Base-by-base conservation (phyloP, 2,797 vertebrate species). In the Leuciscus waleckii region DNA sequence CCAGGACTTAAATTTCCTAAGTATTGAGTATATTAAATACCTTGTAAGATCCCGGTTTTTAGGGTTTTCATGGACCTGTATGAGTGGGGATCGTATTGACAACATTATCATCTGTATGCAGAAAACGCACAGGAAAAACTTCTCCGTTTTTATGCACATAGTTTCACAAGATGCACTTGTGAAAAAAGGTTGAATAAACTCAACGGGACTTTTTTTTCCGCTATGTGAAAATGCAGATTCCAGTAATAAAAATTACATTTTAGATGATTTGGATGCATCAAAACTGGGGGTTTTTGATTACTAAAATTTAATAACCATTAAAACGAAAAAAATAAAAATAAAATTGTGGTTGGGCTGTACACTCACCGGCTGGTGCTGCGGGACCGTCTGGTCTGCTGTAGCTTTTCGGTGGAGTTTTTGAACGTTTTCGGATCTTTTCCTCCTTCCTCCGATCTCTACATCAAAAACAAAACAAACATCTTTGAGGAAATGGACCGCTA, bases 401-500 rank as follows among this genome's bases (percentile, higher is more conserved):
- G 93, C 98, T 99, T 94, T 99, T 99, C 61, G 98, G 98, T 6
- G 98, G 98, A 6, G 98, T 99, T 95, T 99, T 99, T 5, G 98
- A 99, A 79, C 97, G 96, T 90, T 99, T 99, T 91, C 98, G 98
- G 16, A 96, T 95, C 91, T 99, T 99, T 54, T 99, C 98, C 92
- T 99, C 98, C 92, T 98, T 98, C 93, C 97, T 97, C 92, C 97
- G 96, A 84, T 99, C 97, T 95, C 98, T 98, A 87, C n/a, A 7
- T 4, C 26, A 56, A 14, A 51, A 5, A 79, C 21, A 29, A n/a
- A 35, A 80, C 19, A 5, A 49, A 58, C 21, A 68, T 68, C 63
- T 19, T 13, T 81, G 0, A 81, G 1, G 14, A 85, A 51, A 58
- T 21, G 3, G 56, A 21, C 5, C 37, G 9, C 32, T 37, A 19